These are phyloP conservation scores for Scolanthus callimorphus DNA, from an alignment of 92 coral and sea anemone species.

Conservation along the genomic window DNA sequence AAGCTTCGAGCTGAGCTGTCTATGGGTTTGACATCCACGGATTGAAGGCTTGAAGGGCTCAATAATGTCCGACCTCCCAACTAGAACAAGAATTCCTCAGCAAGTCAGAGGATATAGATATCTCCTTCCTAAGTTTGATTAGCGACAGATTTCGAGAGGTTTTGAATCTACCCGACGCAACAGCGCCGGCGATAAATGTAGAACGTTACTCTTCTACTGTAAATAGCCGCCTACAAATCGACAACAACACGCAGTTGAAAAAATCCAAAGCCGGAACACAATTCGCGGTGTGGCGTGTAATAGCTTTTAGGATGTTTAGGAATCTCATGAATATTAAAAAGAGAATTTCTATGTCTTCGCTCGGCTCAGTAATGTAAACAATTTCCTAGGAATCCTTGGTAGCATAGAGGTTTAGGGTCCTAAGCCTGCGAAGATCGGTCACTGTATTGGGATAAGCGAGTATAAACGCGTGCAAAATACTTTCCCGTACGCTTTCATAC, in stretches of 20 bases:
- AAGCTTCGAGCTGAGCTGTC: neutral
- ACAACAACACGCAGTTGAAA: neutral
- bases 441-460: too few species aligned
- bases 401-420: too few species aligned
- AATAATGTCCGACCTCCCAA: slow-evolving; percentile 3
- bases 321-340: neutral
- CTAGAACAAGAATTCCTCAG: neutral
- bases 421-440: too few species aligned
- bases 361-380: slow-evolving; percentile 22
- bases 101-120: neutral
- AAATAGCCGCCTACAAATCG: neutral
- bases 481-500: too few species aligned
- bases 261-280: neutral
- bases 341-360: neutral
- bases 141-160: neutral
- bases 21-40: neutral
- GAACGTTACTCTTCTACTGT: neutral
- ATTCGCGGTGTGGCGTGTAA: neutral
- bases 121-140: neutral
- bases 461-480: too few species aligned
- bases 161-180: neutral
- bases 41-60: neutral
- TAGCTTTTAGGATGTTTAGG: neutral
- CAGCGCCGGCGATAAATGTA: neutral
- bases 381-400: slow-evolving; percentile 11